phyloP scores from a whole-genome alignment of 2,888 invertebrate species.

The Lysandra bellargus region DNA sequence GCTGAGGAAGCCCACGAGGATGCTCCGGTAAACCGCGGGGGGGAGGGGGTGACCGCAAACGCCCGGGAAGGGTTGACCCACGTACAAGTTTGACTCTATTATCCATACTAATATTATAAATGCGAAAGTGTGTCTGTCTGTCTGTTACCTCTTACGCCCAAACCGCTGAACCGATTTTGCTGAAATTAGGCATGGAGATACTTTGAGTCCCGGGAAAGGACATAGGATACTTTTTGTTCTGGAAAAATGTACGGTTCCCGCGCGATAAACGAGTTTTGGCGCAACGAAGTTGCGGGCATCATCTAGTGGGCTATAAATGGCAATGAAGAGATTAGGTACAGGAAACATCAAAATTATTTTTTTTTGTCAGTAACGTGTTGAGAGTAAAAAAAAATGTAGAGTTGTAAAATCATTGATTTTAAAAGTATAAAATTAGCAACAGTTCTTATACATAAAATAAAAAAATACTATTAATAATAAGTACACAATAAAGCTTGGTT shows the following conservation, averaged over 20 bases:
- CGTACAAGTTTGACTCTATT: conserved; percentile 7
- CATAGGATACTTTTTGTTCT: too few species aligned
- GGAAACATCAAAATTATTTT: not conserved
- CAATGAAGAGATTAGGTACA: not conserved
- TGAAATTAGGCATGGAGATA: too few species aligned
- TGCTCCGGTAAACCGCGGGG: conserved; percentile 11
- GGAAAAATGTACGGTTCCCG: too few species aligned
- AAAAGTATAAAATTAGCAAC: not conserved
- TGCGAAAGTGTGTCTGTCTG: too few species aligned
- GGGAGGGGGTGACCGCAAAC: not conserved
- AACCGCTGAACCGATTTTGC: too few species aligned
- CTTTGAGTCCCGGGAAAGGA: too few species aligned
- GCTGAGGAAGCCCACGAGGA: conserved; percentile 8
- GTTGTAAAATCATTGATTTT: too few species aligned
- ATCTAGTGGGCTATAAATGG: not conserved
- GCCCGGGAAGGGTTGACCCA: conserved; percentile 9
- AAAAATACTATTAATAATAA: not conserved
- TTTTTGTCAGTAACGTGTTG: not conserved
- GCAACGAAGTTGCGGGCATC: too few species aligned
- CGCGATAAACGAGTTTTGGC: too few species aligned
- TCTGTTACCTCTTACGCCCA: too few species aligned
- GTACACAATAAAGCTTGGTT: not conserved
- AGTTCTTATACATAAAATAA: not conserved
- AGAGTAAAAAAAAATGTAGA: not conserved
- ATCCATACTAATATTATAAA: too few species aligned